A percentile compares a stretch with the other conserved stretches of the same genome.
These are phyloP conservation scores for Harpagoxenus sublaevis DNA, from an alignment of 2,888 invertebrate genomes.

Conservation along the genomic window DNA sequence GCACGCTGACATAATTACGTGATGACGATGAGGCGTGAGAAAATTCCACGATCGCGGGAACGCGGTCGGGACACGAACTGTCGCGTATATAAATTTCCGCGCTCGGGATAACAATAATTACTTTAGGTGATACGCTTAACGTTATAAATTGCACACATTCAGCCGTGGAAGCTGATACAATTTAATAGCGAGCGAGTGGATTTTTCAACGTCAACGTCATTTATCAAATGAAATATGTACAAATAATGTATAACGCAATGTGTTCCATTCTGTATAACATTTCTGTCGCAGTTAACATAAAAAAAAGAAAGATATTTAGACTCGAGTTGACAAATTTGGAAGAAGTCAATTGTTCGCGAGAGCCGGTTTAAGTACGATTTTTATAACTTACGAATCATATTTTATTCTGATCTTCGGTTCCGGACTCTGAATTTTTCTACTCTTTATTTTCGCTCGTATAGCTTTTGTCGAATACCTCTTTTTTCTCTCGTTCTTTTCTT, in stretches of 20 bases:
- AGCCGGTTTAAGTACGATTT: background rate
- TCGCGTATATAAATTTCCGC: conserved; percentile 22
- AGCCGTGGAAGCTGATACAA: background rate
- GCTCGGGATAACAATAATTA: background rate
- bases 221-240: background rate
- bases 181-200: background rate
- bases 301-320: background rate
- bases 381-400: background rate
- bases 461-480: background rate
- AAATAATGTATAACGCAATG: background rate
- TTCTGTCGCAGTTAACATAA: background rate
- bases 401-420: background rate
- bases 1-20: conserved; percentile 44
- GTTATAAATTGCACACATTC: background rate
- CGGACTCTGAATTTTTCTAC: background rate
- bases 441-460: background rate
- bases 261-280: background rate
- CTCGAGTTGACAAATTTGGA: background rate
- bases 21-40: conserved; percentile 40
- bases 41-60: conserved; percentile 33
- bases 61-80: background rate
- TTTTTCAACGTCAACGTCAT: background rate
- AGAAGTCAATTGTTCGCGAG: background rate
- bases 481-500: background rate
- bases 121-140: background rate